Percentiles rank a stretch among this genome's conserved stretches.
Conservation (phyloP, 2,113 vertebrate genomes). For the Aix galericulata region DNA sequence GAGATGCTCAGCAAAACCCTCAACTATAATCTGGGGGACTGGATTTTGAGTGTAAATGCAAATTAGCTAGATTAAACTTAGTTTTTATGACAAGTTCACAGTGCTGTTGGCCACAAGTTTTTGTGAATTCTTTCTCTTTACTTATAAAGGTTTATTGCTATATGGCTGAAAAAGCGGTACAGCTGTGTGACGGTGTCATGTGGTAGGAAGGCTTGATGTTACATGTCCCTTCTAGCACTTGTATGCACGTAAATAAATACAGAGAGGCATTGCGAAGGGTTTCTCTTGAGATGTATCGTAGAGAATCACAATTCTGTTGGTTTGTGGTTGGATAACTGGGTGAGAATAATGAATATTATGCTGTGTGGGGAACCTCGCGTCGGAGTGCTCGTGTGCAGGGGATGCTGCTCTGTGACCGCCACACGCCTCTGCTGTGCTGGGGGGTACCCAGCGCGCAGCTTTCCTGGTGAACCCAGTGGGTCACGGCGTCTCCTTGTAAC, state of each 20-base stretch:
- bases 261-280: neutral
- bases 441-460: too few relatives aligned
- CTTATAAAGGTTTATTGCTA: neutral
- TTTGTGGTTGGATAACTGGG: neutral
- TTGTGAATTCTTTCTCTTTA: neutral
- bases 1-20: neutral
- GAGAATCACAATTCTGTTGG: neutral
- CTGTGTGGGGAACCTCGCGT: fast-evolving
- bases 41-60: neutral
- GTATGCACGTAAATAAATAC: neutral
- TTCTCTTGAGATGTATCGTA: neutral
- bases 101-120: neutral
- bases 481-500: neutral
- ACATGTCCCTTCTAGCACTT: neutral
- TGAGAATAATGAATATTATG: too few relatives aligned
- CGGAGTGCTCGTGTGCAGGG: fast-evolving
- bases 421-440: too few relatives aligned
- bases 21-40: neutral
- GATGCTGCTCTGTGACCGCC: too few relatives aligned
- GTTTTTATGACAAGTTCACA: neutral
- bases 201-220: fast-evolving
- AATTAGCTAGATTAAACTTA: neutral
- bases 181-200: too few relatives aligned
- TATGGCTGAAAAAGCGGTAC: neutral
- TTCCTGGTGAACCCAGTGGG: neutral